Base-by-base conservation (phyloP, 2,113 vertebrate species). In the Phoxinus phoxinus region DNA sequence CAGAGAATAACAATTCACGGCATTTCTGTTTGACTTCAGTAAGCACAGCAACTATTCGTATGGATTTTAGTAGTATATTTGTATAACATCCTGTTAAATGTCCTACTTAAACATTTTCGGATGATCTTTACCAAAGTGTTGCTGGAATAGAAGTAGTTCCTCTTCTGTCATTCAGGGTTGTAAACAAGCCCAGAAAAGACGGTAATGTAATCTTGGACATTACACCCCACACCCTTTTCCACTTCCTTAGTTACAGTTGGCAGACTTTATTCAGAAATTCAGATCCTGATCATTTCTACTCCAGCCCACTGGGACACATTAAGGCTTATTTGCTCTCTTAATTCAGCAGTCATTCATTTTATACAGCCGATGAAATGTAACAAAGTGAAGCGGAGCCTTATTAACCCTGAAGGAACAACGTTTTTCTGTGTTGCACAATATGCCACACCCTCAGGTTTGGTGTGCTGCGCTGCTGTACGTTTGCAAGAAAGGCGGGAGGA, bases 241-340 rank as follows among this genome's bases (percentile, higher is more conserved):
- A 92, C 90, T 92, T 94, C 93, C 91, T 89, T 86, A 87, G 13
- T 90, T 91, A 74, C 65, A 69, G 85, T 78, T 67, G 32, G 44
- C 27, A 77, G 4, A 63, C 13, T 69, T 81, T 69, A 51, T 81
- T 72, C 44, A 72, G 8, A 79, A 30, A 10, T 85, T 58, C 56
- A 46, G 44, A 65, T 63, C 15, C 19, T 56, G 19, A 79, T 58
- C 7, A 41, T 53, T 72, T 41, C 37, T 19, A 61, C 30, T 83
- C 67, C 67, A 25, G 46, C 58, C 41, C 44, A 35, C 21, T 58
- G 61, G 30, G 44, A 67, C 59, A 41, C 41, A 51, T 35, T 15
- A 19, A 21, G 30, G 17, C 35, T 32, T 51, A 4, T 74, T 74
- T 63, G 17, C 15, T 6, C 35, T 61, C 17, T 32, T 32, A 59